Base-by-base conservation (phyloP, 2,888 invertebrate genomes). In the Scaeva pyrastri region DNA sequence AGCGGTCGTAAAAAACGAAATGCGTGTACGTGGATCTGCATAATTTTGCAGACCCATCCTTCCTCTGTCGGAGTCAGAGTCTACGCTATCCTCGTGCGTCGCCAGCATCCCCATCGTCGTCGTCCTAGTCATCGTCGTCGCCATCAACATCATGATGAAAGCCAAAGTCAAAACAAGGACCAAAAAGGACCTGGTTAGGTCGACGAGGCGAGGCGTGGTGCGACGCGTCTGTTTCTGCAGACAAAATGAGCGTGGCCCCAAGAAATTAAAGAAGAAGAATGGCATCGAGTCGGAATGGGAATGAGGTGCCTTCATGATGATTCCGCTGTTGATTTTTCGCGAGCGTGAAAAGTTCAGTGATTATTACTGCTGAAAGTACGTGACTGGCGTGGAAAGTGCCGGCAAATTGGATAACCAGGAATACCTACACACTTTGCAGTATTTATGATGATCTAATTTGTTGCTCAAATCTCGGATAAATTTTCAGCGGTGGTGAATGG, bases 361-460 rank as follows among this genome's bases (percentile, higher is more conserved):
- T 91, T 91, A 91, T 92, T 91, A 91, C 91, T 91, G 91, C 68
- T 90, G 90, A 89, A 89, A 90, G 90, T 91, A 91, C 91, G 91
- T 91, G 91, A 91, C 91, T 92, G 90, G 90, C 89, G 90, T 91
- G 89, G 90, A 90, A 92, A 91, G 89, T 91, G 90, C 88, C 91
- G 89, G 89, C 89, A 92, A 92, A 78, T 74, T 71, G 77, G 86
- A 74, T 74, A 86, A 86, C 86, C 73, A 71, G 45, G 11, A 68
- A 21, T 36, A 39, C 50, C 50, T 55, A 76, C 77, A 77, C 50
- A 78, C 71, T 86, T 78, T 79, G 72, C 73, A 88, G 79, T 85
- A 88, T 87, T 88, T 87, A 88, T 88, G 84, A 88, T 87, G 84
- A 85, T 87, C 87, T 87, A 87, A 88, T 88, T 88, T 88, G 88